Evolutionary conservation across 2,113 vertebrate genomes (phyloP), one percentile per base, ranked within the genome.

Genomic region (Percina caprodes): DNA sequence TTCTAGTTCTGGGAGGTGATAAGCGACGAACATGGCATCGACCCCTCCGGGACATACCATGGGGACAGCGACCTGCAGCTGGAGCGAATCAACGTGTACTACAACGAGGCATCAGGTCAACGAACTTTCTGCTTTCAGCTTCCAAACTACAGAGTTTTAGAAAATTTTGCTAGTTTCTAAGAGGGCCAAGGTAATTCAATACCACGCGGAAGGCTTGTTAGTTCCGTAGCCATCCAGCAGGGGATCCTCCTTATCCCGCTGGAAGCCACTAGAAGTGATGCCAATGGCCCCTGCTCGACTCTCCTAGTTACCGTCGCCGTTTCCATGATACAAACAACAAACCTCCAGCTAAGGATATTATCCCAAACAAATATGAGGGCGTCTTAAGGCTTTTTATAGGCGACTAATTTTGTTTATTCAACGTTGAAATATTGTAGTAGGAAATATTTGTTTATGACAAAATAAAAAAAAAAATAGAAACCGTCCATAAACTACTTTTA

Each of bases 1-100:
- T 18, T 82, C 2, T n/a, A 92, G 88, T 92, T 92, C 75, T 92
- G 91, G 91, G 91, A 92, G 74, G 91, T 92, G 0, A 91, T 92
- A 15, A 91, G 90, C 58, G 91, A 92, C 63, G 90, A 92, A 52
- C 91, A 92, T 55, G 90, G 91, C 39, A 92, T 91, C 73, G 88
- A 92, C 77, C 90, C 87, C 11, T 60, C 91, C 48, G 90, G 91
- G 46, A 80, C 85, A 0, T 92, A 91, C 69, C 88, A 89, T 0
- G 90, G 91, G 1, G 91, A 92, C 80, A 90, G 84, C 78, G 86
- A 91, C 77, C 86, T 92, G 82, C 91, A 92, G 61, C 73, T 92
- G 82, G 90, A 92, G 45, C 18, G 90, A 5, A 92, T 91, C 73
- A 91, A 86, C 55, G 91, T 92, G 0, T 92, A 91, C 51, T 92